These are phyloP conservation scores for Ranitomeya imitator DNA, from an alignment of 2,113 vertebrate genomes.

Conservation along the genomic window DNA sequence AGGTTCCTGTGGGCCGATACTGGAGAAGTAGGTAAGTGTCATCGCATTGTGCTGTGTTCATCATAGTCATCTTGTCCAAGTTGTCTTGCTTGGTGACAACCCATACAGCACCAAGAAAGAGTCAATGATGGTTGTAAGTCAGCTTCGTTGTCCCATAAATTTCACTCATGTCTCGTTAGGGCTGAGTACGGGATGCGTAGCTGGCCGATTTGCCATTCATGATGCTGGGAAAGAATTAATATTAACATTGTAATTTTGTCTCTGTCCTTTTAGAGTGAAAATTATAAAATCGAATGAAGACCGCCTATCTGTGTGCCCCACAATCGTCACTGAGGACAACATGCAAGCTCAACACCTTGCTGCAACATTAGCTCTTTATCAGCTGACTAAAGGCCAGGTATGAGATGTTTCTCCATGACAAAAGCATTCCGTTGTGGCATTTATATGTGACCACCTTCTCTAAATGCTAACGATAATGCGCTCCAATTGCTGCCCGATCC, in stretches of 20 bases:
- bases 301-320: constrained; percentile 86
- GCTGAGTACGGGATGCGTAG: not conserved
- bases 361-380: constrained; percentile 92
- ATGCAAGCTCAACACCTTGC: constrained; percentile 97
- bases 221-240: not conserved
- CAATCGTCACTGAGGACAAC: constrained; percentile 90
- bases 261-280: constrained; percentile 75
- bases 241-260: not conserved
- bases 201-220: not conserved
- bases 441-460: not conserved
- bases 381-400: constrained; percentile 93
- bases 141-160: not conserved
- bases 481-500: not conserved
- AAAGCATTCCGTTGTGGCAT: not conserved
- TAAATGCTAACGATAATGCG: not conserved
- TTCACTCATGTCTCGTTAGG: not conserved
- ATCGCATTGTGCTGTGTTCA: not conserved
- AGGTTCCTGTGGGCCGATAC: constrained; percentile 86
- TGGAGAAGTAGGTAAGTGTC: constrained; percentile 92
- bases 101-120: not conserved
- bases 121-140: not conserved
- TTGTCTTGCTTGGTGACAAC: not conserved
- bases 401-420: constrained; percentile 24
- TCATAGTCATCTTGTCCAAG: not conserved
- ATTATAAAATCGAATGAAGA: constrained; percentile 81